Evolutionary conservation across 2,113 vertebrate genomes (phyloP), one percentile per base, ranked within the genome.

Genomic region (Himantopus leucocephalus): DNA sequence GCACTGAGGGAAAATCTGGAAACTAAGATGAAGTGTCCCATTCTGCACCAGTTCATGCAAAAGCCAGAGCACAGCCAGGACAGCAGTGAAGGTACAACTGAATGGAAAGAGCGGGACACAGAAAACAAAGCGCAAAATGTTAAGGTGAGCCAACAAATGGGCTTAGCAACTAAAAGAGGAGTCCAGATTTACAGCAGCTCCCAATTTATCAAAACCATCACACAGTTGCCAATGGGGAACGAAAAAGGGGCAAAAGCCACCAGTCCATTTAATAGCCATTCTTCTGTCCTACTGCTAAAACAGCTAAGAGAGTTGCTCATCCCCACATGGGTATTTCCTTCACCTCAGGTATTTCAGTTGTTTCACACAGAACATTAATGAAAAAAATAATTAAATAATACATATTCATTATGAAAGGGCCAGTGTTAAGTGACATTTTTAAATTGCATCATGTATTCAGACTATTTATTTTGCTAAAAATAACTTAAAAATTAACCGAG

Each of bases 381-480:
- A 90, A 52, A 24, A 81, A 88, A 87, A 66, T 62, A 95, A 81
- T 94, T 84, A 92, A 85, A 74, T 53, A 85, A 63, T 35, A 48
- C 9, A 48, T n/a, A 52, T 15, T 91, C 48, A 92, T 91, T 94
- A 78, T 0, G 4, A 92, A 60, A 85, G 64, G 34, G 43, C 16
- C 41, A 67, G 32, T 30, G 23, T 68, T 70, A 95, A 77, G 50
- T 67, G 64, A 92, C 47, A 84, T 84, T 95, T 96, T 71, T 1
- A 80, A 92, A 94, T 14, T 77, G 52, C 70, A 75, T 59, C 1
- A 4, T 18, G 30, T 56, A 56, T 88, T 89, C 73, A 78, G 35
- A 91, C 60, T 87, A 71, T 45, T 73, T 90, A 58, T 58, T 96
- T 94, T 89, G 43, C 52, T 85, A 94, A 92, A 95, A 92, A 80